phyloP scores from a whole-genome alignment of 2,888 invertebrate genomes.

The Xylota sylvarum region DNA sequence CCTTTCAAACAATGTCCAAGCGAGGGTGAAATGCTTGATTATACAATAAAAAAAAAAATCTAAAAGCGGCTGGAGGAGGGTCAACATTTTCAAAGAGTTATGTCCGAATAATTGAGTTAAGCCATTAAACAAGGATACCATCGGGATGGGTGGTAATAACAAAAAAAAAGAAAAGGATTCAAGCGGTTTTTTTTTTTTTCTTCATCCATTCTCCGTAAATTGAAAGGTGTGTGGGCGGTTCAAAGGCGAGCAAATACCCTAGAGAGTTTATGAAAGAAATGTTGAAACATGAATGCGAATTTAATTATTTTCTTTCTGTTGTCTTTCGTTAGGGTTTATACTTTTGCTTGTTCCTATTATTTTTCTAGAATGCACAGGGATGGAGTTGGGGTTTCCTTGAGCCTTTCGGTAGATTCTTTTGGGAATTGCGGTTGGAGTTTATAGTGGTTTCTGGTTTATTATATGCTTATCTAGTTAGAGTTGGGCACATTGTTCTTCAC shows the following conservation, averaged over 20 bases:
- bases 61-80: background rate
- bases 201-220: slow-evolving; percentile 26
- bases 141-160: background rate
- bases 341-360: slow-evolving; percentile 4
- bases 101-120: slow-evolving; percentile 74
- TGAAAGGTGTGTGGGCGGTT: slow-evolving; percentile 38
- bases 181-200: slow-evolving; percentile 28
- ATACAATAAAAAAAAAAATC: slow-evolving; percentile 23
- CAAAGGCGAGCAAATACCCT: slow-evolving; percentile 7
- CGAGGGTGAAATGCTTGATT: slow-evolving; percentile 41
- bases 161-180: slow-evolving; percentile 11
- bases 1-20: slow-evolving; percentile 57
- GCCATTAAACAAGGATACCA: slow-evolving; percentile 48
- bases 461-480: too few species aligned
- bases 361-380: background rate
- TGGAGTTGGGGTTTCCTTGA: background rate
- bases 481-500: too few species aligned
- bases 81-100: slow-evolving; percentile 60
- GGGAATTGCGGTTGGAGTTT: background rate
- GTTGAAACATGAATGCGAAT: slow-evolving; percentile 52
- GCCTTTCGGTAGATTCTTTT: background rate
- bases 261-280: slow-evolving; percentile 6
- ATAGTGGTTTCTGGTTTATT: too few species aligned
- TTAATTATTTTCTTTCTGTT: slow-evolving; percentile 52
- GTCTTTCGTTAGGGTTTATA: slow-evolving; percentile 2